phyloP scores from a whole-genome alignment of 2,797 vertebrate species.

The Potorous gilbertii region DNA sequence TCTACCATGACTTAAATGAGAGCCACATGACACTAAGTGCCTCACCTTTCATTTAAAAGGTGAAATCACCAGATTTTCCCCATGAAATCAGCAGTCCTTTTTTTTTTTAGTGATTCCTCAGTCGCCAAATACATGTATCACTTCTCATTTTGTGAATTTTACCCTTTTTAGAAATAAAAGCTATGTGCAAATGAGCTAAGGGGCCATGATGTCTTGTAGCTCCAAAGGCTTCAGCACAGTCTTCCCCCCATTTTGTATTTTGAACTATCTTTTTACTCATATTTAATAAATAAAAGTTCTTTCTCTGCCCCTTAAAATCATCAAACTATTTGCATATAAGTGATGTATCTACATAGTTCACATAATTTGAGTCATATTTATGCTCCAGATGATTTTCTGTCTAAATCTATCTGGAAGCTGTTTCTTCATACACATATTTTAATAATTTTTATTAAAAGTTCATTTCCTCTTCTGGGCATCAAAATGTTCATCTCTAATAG shows the following conservation, averaged over 20 bases:
- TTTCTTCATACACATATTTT: neutral
- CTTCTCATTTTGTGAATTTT: neutral
- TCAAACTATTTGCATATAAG: neutral
- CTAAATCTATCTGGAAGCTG: neutral
- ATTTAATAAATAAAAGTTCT: neutral
- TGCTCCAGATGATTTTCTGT: neutral
- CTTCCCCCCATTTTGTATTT: neutral
- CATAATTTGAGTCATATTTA: neutral
- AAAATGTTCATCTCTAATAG: neutral
- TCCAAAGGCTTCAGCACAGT: neutral
- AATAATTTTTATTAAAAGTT: neutral
- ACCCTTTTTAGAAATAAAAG: neutral
- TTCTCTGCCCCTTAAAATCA: neutral
- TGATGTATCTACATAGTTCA: neutral
- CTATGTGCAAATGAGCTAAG: neutral
- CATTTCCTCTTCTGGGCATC: neutral
- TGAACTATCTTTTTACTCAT: neutral
- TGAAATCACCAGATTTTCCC: neutral
- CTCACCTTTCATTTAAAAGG: neutral
- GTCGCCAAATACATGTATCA: neutral
- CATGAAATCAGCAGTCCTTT: neutral
- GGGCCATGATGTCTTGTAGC: neutral
- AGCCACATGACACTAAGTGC: neutral
- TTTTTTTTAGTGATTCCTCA: neutral
- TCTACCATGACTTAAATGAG: neutral